phyloP scores from a whole-genome alignment of 2,888 invertebrate genomes.

The Epicampocera succincta region DNA sequence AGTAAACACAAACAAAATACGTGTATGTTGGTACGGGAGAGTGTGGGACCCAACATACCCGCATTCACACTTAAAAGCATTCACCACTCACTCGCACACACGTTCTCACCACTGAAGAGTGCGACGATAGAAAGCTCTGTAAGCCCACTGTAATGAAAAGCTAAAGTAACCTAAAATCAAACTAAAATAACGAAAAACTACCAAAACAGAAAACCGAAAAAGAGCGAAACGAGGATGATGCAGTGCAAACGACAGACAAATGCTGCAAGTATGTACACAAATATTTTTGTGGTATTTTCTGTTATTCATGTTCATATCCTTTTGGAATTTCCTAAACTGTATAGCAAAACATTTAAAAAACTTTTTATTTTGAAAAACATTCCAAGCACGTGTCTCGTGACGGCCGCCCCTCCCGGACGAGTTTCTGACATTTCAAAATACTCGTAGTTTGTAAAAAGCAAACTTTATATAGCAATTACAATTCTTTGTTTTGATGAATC shows the following conservation, averaged over 20 bases:
- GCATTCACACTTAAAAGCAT: neutral
- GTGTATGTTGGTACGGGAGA: too few species aligned
- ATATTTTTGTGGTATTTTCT: conserved; percentile 1
- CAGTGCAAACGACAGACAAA: neutral
- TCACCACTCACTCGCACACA: neutral
- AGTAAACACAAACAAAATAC: conserved; percentile 8
- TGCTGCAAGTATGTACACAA: too few species aligned
- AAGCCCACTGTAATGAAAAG: conserved; percentile 55
- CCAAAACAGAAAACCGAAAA: conserved; percentile 16
- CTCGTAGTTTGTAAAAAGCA: too few species aligned
- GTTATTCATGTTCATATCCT: conserved; percentile 1
- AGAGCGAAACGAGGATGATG: conserved; percentile 4
- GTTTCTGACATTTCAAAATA: too few species aligned
- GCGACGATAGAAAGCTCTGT: conserved; percentile 24
- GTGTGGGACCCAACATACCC: conserved; percentile 3
- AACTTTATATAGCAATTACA: too few species aligned
- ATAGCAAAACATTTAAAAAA: too few species aligned
- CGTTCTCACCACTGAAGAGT: neutral
- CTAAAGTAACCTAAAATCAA: conserved; percentile 39
- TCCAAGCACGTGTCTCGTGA: too few species aligned
- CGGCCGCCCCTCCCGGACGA: too few species aligned
- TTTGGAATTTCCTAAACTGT: too few species aligned
- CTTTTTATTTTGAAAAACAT: too few species aligned
- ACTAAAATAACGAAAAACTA: conserved; percentile 19
- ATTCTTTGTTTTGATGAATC: too few species aligned